phyloP scores from a whole-genome alignment of 2,113 vertebrate species.

The Panthera tigris region DNA sequence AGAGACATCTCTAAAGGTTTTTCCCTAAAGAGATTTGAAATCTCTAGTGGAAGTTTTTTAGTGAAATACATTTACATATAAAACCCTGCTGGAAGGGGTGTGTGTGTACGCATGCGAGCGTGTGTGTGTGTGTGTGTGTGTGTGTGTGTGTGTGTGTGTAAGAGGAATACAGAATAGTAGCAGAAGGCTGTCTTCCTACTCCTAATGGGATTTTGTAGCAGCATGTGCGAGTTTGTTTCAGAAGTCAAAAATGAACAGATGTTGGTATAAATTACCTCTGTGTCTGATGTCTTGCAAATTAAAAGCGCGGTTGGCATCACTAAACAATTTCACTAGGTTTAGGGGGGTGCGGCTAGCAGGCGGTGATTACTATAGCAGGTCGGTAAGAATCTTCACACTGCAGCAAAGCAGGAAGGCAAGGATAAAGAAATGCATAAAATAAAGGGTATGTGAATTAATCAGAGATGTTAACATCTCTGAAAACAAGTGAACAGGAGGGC shows the following conservation, averaged over 20 bases:
- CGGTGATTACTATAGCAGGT: conserved; percentile 87
- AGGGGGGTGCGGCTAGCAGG: conserved; percentile 74
- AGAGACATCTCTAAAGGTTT: background rate
- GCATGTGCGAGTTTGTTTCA: conserved; percentile 92
- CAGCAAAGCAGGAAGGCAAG: conserved; percentile 83
- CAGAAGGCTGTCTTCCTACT: conserved; percentile 86
- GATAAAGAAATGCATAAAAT: conserved; percentile 87
- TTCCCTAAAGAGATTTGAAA: conserved; percentile 54
- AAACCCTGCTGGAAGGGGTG: conserved; percentile 56
- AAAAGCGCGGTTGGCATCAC: conserved; percentile 94
- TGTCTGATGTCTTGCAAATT: conserved; percentile 94
- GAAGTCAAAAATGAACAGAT: conserved; percentile 96
- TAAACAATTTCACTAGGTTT: conserved; percentile 89
- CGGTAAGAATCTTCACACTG: conserved; percentile 84
- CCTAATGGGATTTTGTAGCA: conserved; percentile 91
- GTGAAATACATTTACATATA: conserved; percentile 79
- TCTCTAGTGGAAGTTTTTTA: conserved; percentile 65
- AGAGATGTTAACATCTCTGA: conserved; percentile 87
- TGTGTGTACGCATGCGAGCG: conserved; percentile 60
- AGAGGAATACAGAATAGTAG: conserved; percentile 83
- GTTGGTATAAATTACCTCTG: conserved; percentile 96
- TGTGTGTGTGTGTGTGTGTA: conserved; percentile 67
- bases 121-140: conserved; percentile 50
- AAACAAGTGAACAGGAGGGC: conserved; percentile 88
- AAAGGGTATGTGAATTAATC: conserved; percentile 88